Evolutionary conservation across 2,888 invertebrate species (phyloP).

Genomic region (Pyrocoelia pectoralis): DNA sequence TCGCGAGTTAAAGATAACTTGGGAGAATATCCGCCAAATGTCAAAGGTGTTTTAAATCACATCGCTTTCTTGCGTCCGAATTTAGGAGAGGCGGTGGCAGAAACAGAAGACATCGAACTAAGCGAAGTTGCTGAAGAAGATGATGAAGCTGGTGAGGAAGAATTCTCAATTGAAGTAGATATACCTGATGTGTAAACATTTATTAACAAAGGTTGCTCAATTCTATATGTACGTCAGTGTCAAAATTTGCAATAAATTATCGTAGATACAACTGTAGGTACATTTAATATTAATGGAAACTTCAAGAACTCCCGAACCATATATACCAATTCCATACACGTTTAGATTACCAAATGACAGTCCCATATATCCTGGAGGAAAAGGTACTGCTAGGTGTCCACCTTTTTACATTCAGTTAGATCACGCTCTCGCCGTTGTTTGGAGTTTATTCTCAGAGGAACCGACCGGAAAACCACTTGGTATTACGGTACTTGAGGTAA

Average conservation of each 20-base stretch:
- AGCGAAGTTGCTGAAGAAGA: background rate
- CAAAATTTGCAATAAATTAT: too few relatives aligned
- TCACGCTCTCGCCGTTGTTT: constrained; percentile 59
- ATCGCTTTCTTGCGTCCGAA: constrained; percentile 23
- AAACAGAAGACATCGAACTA: background rate
- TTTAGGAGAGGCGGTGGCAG: background rate
- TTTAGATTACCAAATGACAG: constrained; percentile 49
- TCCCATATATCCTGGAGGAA: constrained; percentile 39
- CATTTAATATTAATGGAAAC: background rate
- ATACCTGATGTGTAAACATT: too few relatives aligned
- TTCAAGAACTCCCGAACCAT: constrained; percentile 13
- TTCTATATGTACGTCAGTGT: too few relatives aligned
- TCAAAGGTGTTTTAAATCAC: constrained; percentile 43
- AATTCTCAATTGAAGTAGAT: too few relatives aligned
- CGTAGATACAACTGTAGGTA: too few relatives aligned
- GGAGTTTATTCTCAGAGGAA: constrained; percentile 55
- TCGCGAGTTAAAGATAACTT: constrained; percentile 41
- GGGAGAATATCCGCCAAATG: constrained; percentile 42
- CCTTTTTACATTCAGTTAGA: constrained; percentile 58
- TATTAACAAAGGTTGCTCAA: too few relatives aligned
- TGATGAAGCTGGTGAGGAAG: too few relatives aligned
- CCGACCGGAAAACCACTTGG: constrained; percentile 44
- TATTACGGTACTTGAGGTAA: too few relatives aligned
- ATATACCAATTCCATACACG: constrained; percentile 52
- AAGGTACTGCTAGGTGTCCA: constrained; percentile 50